These are phyloP conservation scores for Anabacerthia variegaticeps DNA, from an alignment of 2,797 vertebrate species.

Conservation along the genomic window DNA sequence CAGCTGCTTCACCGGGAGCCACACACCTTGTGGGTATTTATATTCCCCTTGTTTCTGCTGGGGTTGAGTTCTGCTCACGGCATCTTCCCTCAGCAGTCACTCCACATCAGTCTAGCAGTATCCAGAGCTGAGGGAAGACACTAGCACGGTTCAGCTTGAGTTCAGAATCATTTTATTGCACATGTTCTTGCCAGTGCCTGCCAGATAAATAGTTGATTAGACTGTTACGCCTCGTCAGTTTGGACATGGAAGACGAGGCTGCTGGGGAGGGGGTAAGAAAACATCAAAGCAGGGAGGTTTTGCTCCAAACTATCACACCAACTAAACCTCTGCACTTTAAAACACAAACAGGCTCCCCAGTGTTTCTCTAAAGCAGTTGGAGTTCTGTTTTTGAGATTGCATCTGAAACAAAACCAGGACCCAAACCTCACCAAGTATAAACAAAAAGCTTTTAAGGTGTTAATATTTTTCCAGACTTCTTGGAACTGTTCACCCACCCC, in stretches of 20 bases:
- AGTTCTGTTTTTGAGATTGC: constrained; percentile 17
- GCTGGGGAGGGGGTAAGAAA: background rate
- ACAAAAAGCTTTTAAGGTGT: constrained; percentile 29
- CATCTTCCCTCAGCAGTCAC: background rate
- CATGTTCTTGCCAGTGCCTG: background rate
- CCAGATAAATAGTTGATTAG: background rate
- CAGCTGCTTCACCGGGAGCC: background rate
- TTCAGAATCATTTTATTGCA: background rate
- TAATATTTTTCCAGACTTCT: background rate
- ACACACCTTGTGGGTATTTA: background rate
- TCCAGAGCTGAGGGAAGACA: background rate
- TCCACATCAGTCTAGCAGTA: background rate
- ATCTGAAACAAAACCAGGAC: background rate
- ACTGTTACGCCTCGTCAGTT: background rate
- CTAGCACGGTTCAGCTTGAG: background rate
- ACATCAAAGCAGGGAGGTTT: constrained; percentile 17
- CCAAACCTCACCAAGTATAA: background rate
- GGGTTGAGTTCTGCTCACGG: background rate
- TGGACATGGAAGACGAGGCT: background rate
- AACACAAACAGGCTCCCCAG: background rate
- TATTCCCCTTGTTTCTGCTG: background rate
- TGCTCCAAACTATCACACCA: background rate
- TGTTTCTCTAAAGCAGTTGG: background rate
- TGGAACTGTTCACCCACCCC: background rate
- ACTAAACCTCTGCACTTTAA: background rate